Evolutionary conservation across 2,113 vertebrate species (phyloP).

Genomic region (Clupea harengus): DNA sequence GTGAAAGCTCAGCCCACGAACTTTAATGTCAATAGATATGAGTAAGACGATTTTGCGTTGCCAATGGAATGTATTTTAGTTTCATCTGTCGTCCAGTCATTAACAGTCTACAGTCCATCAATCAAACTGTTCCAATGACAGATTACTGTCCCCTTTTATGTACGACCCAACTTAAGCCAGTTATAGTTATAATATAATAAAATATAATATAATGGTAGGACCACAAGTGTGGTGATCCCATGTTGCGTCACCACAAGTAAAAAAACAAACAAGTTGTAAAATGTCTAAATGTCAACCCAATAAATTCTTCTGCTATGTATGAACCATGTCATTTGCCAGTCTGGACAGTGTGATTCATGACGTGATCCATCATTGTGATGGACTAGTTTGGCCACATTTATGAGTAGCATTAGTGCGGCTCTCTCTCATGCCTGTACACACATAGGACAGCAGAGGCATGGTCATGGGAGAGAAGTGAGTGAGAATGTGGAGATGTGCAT

Average conservation of each 20-base stretch:
- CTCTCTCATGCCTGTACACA: background rate
- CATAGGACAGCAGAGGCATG: background rate
- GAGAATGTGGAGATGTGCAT: background rate
- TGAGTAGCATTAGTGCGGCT: background rate
- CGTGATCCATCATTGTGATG: background rate
- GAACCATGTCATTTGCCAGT: background rate
- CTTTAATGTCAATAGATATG: no score
- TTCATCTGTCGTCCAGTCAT: no score
- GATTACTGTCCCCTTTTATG: background rate
- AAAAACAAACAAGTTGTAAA: conserved; percentile 3
- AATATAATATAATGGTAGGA: background rate
- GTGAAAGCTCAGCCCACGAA: background rate
- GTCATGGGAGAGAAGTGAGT: background rate
- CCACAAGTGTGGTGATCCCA: background rate
- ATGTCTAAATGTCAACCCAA: background rate
- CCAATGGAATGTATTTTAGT: no score
- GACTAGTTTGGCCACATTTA: background rate
- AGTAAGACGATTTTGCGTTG: no score
- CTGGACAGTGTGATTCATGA: background rate
- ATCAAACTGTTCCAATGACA: background rate
- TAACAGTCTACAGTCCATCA: background rate
- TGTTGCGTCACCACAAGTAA: background rate
- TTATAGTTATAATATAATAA: no score
- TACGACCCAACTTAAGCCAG: background rate
- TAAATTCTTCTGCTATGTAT: background rate